These are phyloP conservation scores for Petrocephalus microphthalmus DNA, from an alignment of 2,113 vertebrate genomes.

Conservation along the genomic window DNA sequence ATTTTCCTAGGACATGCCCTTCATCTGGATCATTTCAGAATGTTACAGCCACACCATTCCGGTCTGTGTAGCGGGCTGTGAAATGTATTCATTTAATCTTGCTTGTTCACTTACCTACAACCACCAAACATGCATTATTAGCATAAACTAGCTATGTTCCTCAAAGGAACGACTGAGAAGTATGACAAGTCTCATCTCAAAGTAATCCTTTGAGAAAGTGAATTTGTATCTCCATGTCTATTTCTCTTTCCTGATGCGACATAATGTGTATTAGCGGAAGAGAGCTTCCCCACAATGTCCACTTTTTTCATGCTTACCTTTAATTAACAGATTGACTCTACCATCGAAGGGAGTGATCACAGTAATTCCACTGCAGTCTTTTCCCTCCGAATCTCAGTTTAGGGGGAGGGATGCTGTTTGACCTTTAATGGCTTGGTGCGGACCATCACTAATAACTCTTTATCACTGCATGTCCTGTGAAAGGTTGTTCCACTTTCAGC, in stretches of 20 bases:
- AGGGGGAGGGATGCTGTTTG: neutral
- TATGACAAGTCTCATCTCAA: neutral
- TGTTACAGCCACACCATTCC: neutral
- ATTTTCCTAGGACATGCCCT: neutral
- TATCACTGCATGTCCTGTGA: neutral
- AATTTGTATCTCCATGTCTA: neutral
- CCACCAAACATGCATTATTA: neutral
- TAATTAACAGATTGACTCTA: constrained; percentile 6
- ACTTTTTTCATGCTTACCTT: neutral
- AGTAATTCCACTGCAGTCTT: neutral
- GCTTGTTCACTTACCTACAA: neutral
- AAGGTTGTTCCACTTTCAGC: constrained; percentile 4
- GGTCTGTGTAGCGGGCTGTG: neutral
- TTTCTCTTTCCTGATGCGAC: neutral
- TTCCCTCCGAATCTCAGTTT: neutral
- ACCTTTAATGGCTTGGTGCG: neutral
- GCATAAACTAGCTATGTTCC: neutral
- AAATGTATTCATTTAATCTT: neutral
- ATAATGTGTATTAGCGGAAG: neutral
- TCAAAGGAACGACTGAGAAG: neutral
- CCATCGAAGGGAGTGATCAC: neutral
- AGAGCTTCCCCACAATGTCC: neutral
- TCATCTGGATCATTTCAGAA: neutral
- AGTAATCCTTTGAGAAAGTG: neutral
- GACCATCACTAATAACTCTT: neutral